These are phyloP conservation scores for Petroica traversi DNA, from an alignment of 2,113 vertebrate species.

Conservation along the genomic window DNA sequence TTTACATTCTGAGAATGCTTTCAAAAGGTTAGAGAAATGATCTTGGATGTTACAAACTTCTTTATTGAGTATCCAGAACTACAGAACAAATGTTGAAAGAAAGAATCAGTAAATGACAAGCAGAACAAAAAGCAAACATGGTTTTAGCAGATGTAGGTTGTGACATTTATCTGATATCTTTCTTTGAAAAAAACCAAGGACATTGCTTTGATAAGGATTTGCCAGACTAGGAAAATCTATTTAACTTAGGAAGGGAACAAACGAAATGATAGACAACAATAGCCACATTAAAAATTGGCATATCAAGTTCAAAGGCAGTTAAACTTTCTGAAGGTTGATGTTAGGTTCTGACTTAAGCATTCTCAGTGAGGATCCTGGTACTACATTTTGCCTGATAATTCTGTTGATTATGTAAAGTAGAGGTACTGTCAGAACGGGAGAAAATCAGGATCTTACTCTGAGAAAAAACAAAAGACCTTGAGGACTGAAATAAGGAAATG, in stretches of 20 bases:
- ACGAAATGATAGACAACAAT: neutral
- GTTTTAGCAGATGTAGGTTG: constrained; percentile 6
- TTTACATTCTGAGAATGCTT: neutral
- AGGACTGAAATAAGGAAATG: neutral
- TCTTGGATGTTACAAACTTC: neutral
- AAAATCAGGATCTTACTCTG: neutral
- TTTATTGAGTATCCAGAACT: neutral
- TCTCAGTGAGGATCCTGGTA: neutral
- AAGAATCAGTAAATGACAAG: constrained; percentile 44
- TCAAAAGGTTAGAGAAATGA: neutral
- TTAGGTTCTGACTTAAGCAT: neutral
- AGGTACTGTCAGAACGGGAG: neutral
- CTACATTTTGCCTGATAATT: neutral
- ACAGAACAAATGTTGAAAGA: constrained; percentile 42
- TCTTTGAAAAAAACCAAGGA: neutral
- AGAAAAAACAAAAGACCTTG: neutral
- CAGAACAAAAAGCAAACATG: neutral
- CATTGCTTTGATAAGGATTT: constrained; percentile 6
- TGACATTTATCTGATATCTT: constrained; percentile 36
- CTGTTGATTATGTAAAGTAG: neutral
- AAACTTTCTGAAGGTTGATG: neutral
- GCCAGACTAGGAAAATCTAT: neutral
- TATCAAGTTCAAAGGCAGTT: neutral
- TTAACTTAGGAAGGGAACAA: neutral
- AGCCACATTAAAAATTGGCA: neutral